phyloP scores from a whole-genome alignment of 2,113 vertebrate genomes.

The Crotalus tigris region DNA sequence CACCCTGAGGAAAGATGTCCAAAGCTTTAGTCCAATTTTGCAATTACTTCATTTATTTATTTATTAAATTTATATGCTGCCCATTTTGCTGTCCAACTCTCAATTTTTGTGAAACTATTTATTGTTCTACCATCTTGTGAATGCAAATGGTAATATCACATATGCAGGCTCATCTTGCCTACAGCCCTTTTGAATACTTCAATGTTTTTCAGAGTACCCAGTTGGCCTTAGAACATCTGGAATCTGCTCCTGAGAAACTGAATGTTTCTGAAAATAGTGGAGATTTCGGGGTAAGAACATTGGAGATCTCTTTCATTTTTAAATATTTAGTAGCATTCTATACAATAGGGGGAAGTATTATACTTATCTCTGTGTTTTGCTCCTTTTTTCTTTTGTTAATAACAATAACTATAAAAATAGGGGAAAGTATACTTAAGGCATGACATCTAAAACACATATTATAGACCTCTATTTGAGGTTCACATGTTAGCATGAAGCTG shows the following conservation, averaged over 20 bases:
- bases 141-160: neutral
- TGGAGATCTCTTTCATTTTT: constrained; percentile 55
- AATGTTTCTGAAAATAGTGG: constrained; percentile 82
- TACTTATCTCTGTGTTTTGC: neutral
- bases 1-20: neutral
- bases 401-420: neutral
- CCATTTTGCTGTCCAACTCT: neutral
- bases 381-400: too few relatives aligned
- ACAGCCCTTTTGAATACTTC: constrained; percentile 30
- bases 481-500: neutral
- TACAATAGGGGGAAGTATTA: constrained; percentile 25
- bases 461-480: neutral
- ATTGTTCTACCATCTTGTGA: neutral
- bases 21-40: neutral
- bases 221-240: constrained; percentile 84
- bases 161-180: neutral
- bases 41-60: neutral
- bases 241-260: constrained; percentile 86
- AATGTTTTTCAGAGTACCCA: constrained; percentile 78
- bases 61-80: neutral
- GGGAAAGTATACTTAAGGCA: constrained; percentile 20
- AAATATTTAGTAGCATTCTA: constrained; percentile 29
- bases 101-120: neutral
- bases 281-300: constrained; percentile 76
- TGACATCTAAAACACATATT: constrained; percentile 18